Evolutionary conservation across 1,140 invertebrate genomes (phyloP).

Genomic region (Tetramorium alpestre): DNA sequence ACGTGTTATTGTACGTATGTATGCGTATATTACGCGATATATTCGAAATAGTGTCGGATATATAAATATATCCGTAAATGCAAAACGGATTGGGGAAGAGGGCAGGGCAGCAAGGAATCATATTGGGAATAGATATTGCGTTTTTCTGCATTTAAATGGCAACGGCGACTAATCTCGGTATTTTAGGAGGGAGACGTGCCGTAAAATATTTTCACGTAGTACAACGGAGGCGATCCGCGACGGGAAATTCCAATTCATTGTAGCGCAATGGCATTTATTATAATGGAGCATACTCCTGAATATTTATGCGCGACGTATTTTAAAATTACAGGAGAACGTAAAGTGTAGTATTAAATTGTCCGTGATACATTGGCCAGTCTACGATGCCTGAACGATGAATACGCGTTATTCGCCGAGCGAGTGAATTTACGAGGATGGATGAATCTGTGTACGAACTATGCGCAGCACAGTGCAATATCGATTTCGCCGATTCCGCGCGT

Average conservation of each 20-base stretch:
- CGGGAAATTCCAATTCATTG: slow-evolving; percentile 24
- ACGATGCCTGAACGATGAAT: background rate
- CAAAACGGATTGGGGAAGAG: background rate
- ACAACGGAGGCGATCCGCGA: background rate
- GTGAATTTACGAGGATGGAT: slow-evolving; percentile 34
- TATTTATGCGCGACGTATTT: slow-evolving; percentile 44
- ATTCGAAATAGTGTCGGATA: background rate
- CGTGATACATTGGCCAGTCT: slow-evolving; percentile 17
- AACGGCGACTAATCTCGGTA: slow-evolving; percentile 21
- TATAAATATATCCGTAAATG: slow-evolving; percentile 23
- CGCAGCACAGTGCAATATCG: slow-evolving; percentile 25
- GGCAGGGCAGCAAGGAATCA: background rate
- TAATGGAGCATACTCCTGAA: slow-evolving; percentile 7
- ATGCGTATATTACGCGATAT: background rate
- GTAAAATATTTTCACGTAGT: slow-evolving; percentile 24
- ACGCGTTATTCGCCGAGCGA: slow-evolving; percentile 11
- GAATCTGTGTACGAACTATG: slow-evolving; percentile 5
- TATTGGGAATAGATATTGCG: slow-evolving; percentile 17
- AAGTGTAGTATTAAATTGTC: slow-evolving; percentile 38
- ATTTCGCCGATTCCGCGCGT: slow-evolving; percentile 7
- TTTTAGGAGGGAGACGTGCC: slow-evolving; percentile 22
- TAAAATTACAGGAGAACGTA: slow-evolving; percentile 41
- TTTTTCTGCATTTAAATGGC: slow-evolving; percentile 22
- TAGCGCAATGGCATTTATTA: slow-evolving; percentile 32
- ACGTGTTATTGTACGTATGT: background rate